These are phyloP conservation scores for Meloidogyne hapla DNA, from an alignment of 1,140 invertebrate genomes.

Conservation along the genomic window DNA sequence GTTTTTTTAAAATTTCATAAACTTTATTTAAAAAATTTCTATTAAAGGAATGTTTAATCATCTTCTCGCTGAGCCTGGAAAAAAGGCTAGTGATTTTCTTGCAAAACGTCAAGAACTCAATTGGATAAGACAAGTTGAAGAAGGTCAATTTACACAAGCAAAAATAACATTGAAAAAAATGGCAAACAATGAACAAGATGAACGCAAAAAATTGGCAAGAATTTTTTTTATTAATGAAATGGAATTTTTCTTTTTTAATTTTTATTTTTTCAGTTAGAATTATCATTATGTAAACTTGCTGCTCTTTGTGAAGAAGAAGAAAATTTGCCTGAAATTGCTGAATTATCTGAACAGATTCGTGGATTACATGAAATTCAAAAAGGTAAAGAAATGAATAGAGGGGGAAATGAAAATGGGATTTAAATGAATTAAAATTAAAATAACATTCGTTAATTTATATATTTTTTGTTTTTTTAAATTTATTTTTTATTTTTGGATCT, in stretches of 20 bases:
- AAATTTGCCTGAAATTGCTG: conserved; percentile 34
- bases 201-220: conserved; percentile 29
- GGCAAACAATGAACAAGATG: conserved; percentile 32
- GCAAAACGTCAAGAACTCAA: conserved; percentile 35
- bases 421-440: not conserved
- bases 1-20: conserved; percentile 4
- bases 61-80: conserved; percentile 35
- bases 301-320: conserved; percentile 38
- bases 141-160: conserved; percentile 28
- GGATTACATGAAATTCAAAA: not conserved
- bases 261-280: conserved; percentile 23
- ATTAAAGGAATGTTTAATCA: conserved; percentile 38
- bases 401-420: not conserved
- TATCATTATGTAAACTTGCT: conserved; percentile 31
- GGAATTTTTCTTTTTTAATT: not conserved
- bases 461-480: too few species aligned
- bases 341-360: conserved; percentile 32
- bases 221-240: not conserved
- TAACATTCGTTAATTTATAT: too few species aligned
- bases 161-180: conserved; percentile 28
- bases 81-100: conserved; percentile 36
- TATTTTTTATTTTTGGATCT: too few species aligned
- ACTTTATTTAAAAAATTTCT: not conserved
- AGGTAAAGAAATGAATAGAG: not conserved
- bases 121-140: conserved; percentile 38